These are phyloP conservation scores for Drosophila pectinifera DNA, from an alignment of 1,140 invertebrate genomes.

Conservation along the genomic window DNA sequence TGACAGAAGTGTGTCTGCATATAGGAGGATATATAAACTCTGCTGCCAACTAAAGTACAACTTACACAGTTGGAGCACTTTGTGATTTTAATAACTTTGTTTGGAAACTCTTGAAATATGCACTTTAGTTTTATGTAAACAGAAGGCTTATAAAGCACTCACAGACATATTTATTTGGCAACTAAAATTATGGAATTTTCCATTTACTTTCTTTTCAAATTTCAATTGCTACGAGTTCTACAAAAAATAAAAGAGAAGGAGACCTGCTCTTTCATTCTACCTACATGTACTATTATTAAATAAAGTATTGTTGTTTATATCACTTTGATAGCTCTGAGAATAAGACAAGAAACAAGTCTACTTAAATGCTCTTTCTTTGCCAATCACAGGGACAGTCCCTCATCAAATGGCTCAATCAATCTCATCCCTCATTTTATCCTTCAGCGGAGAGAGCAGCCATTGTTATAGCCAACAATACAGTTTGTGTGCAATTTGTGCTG, in stretches of 20 bases:
- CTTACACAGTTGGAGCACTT: background rate
- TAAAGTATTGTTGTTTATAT: too few relatives aligned
- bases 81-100: background rate
- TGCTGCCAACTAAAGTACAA: background rate
- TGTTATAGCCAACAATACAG: slow-evolving; percentile 27
- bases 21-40: background rate
- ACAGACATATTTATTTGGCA: too few relatives aligned
- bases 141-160: too few relatives aligned
- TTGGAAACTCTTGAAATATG: background rate
- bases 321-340: too few relatives aligned
- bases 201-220: too few relatives aligned
- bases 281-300: too few relatives aligned
- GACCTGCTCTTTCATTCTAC: too few relatives aligned
- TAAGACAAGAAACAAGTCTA: background rate
- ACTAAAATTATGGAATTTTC: too few relatives aligned
- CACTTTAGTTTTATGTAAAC: background rate
- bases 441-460: slow-evolving; percentile 22
- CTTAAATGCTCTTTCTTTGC: background rate
- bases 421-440: slow-evolving; percentile 17
- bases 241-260: too few relatives aligned
- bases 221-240: too few relatives aligned
- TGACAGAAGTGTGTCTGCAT: background rate
- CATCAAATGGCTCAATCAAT: slow-evolving; percentile 39
- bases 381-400: slow-evolving; percentile 4
- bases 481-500: slow-evolving; percentile 25